Evolutionary conservation across 2,888 invertebrate species (phyloP), one percentile per base, ranked within the genome.

Genomic region (Hypselothyrea guttata): DNA sequence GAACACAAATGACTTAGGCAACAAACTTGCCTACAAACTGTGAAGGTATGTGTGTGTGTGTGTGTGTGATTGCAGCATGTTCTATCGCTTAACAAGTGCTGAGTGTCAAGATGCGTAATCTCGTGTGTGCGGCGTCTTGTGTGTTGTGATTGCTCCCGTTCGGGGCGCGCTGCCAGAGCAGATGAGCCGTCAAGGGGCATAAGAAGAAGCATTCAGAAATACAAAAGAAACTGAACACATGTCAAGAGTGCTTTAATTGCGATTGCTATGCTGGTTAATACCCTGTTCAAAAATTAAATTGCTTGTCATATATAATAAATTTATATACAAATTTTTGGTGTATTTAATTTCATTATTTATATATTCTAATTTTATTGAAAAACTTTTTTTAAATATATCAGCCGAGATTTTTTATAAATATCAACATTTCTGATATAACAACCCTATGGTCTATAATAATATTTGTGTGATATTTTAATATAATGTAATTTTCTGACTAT

Each of bases 71-170:
- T 51, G 22, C 8, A 22, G 15, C 33, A 46, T 49, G 35, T 53
- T 69, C 61, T 51, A 52, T 61, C 54, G 66, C 45, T 58, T 52
- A 66, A 62, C 70, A 70, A 62, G 70, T 66, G 66, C 27, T 52
- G 66, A 58, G 62, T 58, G 66, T 52, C 62, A 54, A 69, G 68
- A 59, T 68, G 42, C 44, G 57, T 57, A 57, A 57, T 66, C 64
- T 51, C 44, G 38, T 62, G 57, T 16, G 44, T 12, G 9, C 37
- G 12, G 22, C 2, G 5, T 22, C 3, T 22, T 22, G 11, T 52
- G 31, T 49, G 48, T 56, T 64, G 69, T 53, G 60, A 65, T 69
- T 65, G 70, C 69, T 69, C 65, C 70, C 61, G 65, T 69, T 66
- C 46, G 18, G 13, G 38, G 47, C 42, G 48, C 37, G 40, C 53